phyloP scores from a whole-genome alignment of 2,797 vertebrate species.

The Lutjanus argentimaculatus region DNA sequence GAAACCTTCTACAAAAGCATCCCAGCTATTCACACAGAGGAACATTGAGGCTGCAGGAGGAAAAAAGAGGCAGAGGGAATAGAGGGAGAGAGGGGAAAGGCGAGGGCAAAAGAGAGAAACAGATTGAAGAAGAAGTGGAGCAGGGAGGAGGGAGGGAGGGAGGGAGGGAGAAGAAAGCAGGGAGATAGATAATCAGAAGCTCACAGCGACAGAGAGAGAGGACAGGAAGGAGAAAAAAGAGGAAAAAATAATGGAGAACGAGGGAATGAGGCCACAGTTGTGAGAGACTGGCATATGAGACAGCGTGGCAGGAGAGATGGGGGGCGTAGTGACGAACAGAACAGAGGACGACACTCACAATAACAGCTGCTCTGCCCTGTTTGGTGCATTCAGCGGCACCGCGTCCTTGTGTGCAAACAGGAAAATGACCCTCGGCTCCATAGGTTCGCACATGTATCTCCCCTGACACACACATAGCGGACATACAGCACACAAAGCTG shows the following conservation, averaged over 20 bases:
- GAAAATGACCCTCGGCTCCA: slow-evolving; percentile 56
- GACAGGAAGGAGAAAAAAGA: slow-evolving; percentile 24
- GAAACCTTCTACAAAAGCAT: slow-evolving; percentile 85
- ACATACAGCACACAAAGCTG: slow-evolving; percentile 55
- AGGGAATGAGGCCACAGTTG: slow-evolving; percentile 63
- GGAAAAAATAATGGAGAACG: slow-evolving; percentile 44
- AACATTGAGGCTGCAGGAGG: slow-evolving; percentile 61
- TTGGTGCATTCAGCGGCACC: slow-evolving; percentile 41
- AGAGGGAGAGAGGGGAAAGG: slow-evolving; percentile 3
- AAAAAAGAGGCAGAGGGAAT: slow-evolving; percentile 37
- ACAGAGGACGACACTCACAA: slow-evolving; percentile 40
- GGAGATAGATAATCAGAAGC: slow-evolving; percentile 60
- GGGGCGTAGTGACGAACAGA: slow-evolving; percentile 28
- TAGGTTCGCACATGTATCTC: slow-evolving; percentile 10
- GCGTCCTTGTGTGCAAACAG: slow-evolving; percentile 55
- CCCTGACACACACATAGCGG: slow-evolving; percentile 19
- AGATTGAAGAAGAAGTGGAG: slow-evolving; percentile 59
- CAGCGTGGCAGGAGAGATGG: slow-evolving; percentile 15
- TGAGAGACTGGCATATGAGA: slow-evolving; percentile 60
- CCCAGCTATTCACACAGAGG: slow-evolving; percentile 80
- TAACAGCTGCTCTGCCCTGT: slow-evolving; percentile 59
- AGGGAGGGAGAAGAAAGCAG: slow-evolving; percentile 38
- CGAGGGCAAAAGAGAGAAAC: slow-evolving; percentile 39
- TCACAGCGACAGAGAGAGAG: slow-evolving; percentile 32
- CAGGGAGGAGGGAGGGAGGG: slow-evolving; percentile 33